Evolutionary conservation across 2,888 invertebrate genomes (phyloP).

Genomic region (Pristionchus japonicus): DNA sequence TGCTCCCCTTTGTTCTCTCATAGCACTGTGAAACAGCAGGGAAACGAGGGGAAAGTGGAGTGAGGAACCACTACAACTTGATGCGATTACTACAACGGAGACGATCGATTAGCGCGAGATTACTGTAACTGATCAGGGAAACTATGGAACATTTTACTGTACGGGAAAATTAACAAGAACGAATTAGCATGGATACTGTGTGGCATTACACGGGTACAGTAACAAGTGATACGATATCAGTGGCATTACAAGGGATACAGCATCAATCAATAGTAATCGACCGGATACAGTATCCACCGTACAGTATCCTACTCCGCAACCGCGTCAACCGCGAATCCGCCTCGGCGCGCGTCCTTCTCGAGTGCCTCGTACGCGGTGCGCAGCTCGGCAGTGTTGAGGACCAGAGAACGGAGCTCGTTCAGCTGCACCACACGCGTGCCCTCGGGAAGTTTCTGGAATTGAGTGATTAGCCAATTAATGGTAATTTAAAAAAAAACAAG

Average conservation of each 20-base stretch:
- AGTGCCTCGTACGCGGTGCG: not conserved
- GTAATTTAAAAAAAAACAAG: too few species aligned
- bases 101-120: not conserved
- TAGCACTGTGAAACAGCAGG: not conserved
- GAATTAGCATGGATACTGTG: not conserved
- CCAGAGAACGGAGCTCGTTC: not conserved
- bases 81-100: not conserved
- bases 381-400: not conserved
- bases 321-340: not conserved
- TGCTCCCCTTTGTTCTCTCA: not conserved
- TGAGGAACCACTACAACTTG: not conserved
- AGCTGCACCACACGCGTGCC: not conserved
- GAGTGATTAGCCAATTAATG: not conserved
- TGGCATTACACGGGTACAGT: too few species aligned
- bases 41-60: not conserved
- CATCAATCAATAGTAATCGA: not conserved
- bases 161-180: too few species aligned
- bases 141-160: too few species aligned
- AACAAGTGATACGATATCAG: not conserved
- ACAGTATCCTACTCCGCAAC: not conserved
- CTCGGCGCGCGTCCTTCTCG: conserved; percentile 1
- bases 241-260: not conserved
- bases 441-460: conserved; percentile 11
- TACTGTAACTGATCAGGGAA: not conserved
- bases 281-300: not conserved